Evolutionary conservation across 2,797 vertebrate species (phyloP), one percentile per base, ranked within the genome.

Genomic region (Halcyon chelicuti): DNA sequence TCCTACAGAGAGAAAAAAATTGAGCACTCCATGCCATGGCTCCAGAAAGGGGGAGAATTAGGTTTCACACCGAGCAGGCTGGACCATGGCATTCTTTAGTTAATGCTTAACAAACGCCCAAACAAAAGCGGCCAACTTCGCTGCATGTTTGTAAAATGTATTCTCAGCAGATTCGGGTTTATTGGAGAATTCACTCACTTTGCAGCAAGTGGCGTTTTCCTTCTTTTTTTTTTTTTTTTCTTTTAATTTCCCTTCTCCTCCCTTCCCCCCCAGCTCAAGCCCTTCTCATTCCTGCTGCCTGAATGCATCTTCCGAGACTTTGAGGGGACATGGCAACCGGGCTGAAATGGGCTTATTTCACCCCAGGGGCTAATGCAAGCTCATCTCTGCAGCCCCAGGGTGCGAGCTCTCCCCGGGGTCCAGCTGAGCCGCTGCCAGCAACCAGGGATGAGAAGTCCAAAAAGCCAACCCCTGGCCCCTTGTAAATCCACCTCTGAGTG

Each of bases 11-110:
- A 98, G 93, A 98, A 98, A 98, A 99, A 99, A 99, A 99, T 98
- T 98, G 98, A 98, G 98, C 99, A 98, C 99, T 97, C 98, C 99
- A 99, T 99, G 99, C 99, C 97, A 98, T 99, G 99, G 99, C 99
- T 99, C 99, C 99, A 99, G 99, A 98, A 99, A 99, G 99, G 98
- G 98, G 98, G 98, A 98, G 99, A 99, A 99, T 99, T 98, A 99
- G 98, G 97, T 98, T 98, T 98, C 99, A 98, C 96, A 98, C 98
- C 98, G 98, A 99, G 99, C 98, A 98, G 99, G 98, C 99, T 98
- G 98, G 98, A 98, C 99, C 98, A 98, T 98, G 98, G 99, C 99
- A 99, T 99, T 99, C 99, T 99, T 99, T 98, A 98, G 99, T 99
- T 99, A 99, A 99, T 99, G 99, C 99, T 99, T 99, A 99, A 99